Evolutionary conservation across 2,888 invertebrate species (phyloP).

Genomic region (Trichopoda pennipes): DNA sequence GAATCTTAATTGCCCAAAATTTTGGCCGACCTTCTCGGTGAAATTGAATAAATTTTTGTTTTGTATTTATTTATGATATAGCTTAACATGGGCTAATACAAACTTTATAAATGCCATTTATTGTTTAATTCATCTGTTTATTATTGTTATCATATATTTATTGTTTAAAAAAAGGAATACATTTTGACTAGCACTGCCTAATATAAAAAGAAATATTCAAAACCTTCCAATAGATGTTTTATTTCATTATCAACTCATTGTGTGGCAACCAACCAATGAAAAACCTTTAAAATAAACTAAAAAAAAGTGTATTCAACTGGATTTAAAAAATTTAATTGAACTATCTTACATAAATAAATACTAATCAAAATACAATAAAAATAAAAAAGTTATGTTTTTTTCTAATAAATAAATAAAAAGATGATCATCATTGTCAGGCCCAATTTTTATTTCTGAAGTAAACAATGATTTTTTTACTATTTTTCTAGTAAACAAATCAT

Average conservation of each 20-base stretch:
- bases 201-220: constrained; percentile 14
- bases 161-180: no score
- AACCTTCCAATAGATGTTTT: constrained; percentile 37
- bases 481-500: constrained; percentile 9
- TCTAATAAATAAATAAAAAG: neutral
- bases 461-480: constrained; percentile 21
- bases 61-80: no score
- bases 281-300: constrained; percentile 22
- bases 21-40: no score
- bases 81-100: no score
- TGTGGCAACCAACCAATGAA: constrained; percentile 3
- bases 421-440: constrained; percentile 1
- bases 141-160: no score
- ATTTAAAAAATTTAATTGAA: constrained; percentile 30
- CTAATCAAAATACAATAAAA: constrained; percentile 22
- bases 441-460: neutral
- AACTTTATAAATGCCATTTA: no score
- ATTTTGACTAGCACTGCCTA: neutral
- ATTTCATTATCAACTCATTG: constrained; percentile 8
- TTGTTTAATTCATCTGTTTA: no score
- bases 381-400: neutral
- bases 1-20: no score
- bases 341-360: neutral
- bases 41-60: no score
- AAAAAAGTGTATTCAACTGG: constrained; percentile 17